phyloP scores from a whole-genome alignment of 2,797 vertebrate genomes.

The Platalea minor region DNA sequence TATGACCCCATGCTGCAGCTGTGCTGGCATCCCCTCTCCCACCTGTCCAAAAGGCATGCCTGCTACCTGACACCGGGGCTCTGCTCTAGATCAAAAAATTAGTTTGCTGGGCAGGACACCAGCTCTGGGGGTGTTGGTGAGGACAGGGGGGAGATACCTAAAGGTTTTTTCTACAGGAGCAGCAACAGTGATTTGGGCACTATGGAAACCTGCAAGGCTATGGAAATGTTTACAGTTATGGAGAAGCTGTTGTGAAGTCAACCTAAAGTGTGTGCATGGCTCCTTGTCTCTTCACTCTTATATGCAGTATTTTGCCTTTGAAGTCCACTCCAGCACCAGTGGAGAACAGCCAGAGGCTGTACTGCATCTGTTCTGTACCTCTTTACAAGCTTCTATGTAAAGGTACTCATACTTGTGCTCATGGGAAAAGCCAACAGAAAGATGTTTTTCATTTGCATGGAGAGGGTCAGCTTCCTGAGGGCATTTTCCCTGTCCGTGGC shows the following conservation, averaged over 20 bases:
- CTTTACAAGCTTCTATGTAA: not conserved
- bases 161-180: not conserved
- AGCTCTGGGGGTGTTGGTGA: not conserved
- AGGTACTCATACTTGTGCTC: not conserved
- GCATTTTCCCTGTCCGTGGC: not conserved
- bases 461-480: not conserved
- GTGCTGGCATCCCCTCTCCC: not conserved
- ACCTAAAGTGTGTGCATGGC: not conserved
- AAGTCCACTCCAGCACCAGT: not conserved
- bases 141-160: not conserved
- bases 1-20: not conserved
- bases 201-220: not conserved
- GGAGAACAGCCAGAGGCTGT: not conserved
- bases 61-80: not conserved
- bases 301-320: not conserved
- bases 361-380: not conserved
- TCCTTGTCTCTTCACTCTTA: not conserved
- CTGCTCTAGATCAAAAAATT: not conserved
- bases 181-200: not conserved
- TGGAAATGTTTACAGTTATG: not conserved
- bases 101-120: not conserved
- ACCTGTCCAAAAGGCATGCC: not conserved
- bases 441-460: not conserved
- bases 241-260: not conserved
- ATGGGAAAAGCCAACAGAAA: not conserved